Percentiles rank a stretch among this genome's conserved stretches.
Conservation (phyloP, 2,113 vertebrate species). For the Aptenodytes forsteri region DNA sequence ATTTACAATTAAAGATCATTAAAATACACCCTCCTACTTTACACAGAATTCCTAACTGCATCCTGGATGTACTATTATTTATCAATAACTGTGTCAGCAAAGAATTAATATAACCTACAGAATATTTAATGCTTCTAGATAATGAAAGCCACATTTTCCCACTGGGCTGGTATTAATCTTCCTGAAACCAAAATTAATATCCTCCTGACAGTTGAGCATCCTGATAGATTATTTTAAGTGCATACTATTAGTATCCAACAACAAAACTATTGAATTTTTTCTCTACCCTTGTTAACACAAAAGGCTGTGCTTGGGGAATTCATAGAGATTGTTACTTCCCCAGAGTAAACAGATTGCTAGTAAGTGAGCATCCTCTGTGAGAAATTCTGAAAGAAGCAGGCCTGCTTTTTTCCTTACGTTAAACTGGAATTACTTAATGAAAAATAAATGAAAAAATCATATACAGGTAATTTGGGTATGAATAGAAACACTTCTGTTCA, state of each 20-base stretch:
- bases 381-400: not conserved
- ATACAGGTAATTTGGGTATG: not conserved
- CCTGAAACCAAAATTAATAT: conserved; percentile 39
- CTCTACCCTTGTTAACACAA: not conserved
- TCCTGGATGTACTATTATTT: not conserved
- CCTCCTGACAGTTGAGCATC: conserved; percentile 19
- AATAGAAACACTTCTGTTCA: conserved; percentile 19
- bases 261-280: not conserved
- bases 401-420: not conserved
- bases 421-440: conserved; percentile 23
- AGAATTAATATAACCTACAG: not conserved
- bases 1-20: not conserved
- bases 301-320: conserved; percentile 7
- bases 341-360: conserved; percentile 4
- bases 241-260: not conserved
- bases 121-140: not conserved
- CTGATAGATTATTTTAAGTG: conserved; percentile 17
- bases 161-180: conserved; percentile 15
- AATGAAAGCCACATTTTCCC: conserved; percentile 17
- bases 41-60: not conserved
- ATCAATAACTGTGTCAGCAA: not conserved
- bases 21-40: not conserved
- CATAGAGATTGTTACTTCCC: not conserved
- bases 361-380: not conserved
- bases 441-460: conserved; percentile 13